Percentiles rank a stretch among this genome's conserved stretches.
These are phyloP conservation scores for Yasuhikotakia modesta DNA, from an alignment of 2,797 vertebrate species.

Conservation along the genomic window DNA sequence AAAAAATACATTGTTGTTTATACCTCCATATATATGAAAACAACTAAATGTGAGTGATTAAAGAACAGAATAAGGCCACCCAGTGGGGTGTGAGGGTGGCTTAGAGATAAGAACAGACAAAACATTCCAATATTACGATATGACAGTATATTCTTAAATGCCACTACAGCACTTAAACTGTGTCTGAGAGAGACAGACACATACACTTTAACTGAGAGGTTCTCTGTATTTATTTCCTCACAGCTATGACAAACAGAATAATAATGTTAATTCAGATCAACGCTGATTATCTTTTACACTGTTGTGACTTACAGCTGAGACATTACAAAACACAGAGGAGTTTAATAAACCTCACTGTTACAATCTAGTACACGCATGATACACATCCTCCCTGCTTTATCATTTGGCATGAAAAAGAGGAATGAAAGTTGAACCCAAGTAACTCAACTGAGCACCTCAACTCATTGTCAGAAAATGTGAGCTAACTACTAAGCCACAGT, in stretches of 20 bases:
- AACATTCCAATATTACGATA: too few relatives aligned
- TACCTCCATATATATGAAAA: not conserved
- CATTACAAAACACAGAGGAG: conserved; percentile 11
- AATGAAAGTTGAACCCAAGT: not conserved
- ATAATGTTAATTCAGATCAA: not conserved
- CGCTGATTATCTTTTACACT: not conserved
- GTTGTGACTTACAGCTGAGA: conserved; percentile 14
- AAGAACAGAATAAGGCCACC: not conserved
- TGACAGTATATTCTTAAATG: conserved; percentile 37
- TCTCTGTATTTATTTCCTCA: conserved; percentile 28
- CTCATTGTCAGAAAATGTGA: not conserved
- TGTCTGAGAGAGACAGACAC: conserved; percentile 5
- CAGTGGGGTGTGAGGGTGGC: too few relatives aligned
- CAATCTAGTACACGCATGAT: not conserved
- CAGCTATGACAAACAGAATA: conserved; percentile 26
- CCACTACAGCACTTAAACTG: conserved; percentile 8
- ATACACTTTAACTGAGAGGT: not conserved
- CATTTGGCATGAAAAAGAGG: not conserved
- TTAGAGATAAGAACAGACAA: conserved; percentile 4
- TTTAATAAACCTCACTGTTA: conserved; percentile 11
- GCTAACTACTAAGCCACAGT: not conserved
- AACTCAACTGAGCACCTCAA: not conserved
- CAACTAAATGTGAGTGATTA: not conserved
- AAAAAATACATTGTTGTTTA: not conserved
- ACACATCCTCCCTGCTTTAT: not conserved